phyloP scores from a whole-genome alignment of 2,113 vertebrate species.

The Telmatochromis sp. region DNA sequence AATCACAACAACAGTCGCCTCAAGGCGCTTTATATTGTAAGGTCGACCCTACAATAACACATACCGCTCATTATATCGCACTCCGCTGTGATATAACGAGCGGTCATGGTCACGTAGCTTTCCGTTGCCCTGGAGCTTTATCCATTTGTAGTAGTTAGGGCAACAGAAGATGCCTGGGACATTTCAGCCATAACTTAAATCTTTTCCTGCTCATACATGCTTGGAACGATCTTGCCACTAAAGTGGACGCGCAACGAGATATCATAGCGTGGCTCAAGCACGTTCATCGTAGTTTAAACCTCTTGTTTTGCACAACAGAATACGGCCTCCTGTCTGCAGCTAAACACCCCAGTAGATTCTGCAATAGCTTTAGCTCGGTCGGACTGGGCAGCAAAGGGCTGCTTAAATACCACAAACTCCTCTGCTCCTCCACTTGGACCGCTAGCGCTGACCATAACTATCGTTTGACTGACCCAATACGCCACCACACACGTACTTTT shows the following conservation, averaged over 20 bases:
- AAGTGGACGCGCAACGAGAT: accelerated
- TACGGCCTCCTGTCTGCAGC: accelerated
- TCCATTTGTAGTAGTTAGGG: not conserved
- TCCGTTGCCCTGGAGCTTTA: accelerated
- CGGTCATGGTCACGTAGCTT: accelerated
- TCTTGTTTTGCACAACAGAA: accelerated
- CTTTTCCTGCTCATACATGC: not conserved
- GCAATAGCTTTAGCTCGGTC: accelerated
- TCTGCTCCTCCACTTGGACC: too few relatives aligned
- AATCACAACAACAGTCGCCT: not conserved
- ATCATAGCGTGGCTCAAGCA: too few relatives aligned
- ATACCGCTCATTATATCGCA: not conserved
- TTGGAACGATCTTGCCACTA: too few relatives aligned
- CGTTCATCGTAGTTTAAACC: accelerated
- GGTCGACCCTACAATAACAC: accelerated
- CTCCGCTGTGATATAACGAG: not conserved
- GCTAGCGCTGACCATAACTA: accelerated
- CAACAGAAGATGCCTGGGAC: too few relatives aligned
- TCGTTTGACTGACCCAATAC: not conserved
- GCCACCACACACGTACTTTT: not conserved
- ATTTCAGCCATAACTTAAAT: too few relatives aligned
- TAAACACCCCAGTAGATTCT: too few relatives aligned
- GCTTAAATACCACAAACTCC: too few relatives aligned
- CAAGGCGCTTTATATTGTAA: not conserved
- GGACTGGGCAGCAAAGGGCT: too few relatives aligned